Percentiles rank a stretch among this genome's conserved stretches.
Evolutionary conservation across 2,797 vertebrate genomes (phyloP).

Genomic region (Rhabdophis nuchalis): DNA sequence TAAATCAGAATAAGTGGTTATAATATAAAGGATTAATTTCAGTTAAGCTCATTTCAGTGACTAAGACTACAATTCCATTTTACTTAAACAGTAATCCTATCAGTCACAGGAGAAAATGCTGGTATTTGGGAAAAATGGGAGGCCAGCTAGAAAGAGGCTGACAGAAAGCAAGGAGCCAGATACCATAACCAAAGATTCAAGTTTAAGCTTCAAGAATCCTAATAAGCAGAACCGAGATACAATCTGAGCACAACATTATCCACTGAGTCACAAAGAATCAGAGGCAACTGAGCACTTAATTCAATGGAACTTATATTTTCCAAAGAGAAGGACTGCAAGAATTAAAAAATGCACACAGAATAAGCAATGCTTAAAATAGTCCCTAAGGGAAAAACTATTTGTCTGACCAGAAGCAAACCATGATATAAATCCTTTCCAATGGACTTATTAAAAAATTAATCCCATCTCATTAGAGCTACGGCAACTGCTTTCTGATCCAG

Average conservation of each 20-base stretch:
- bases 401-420: slow-evolving; percentile 39
- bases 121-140: background rate
- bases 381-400: slow-evolving; percentile 12
- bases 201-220: background rate
- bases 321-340: background rate
- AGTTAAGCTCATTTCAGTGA: background rate
- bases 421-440: slow-evolving; percentile 43
- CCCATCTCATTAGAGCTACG: slow-evolving; percentile 45
- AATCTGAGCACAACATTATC: background rate
- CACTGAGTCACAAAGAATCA: background rate
- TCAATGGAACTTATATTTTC: background rate
- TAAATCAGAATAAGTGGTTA: background rate
- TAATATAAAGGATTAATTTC: background rate
- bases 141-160: background rate
- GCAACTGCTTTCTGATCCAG: slow-evolving; percentile 31
- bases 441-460: slow-evolving; percentile 34
- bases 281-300: background rate
- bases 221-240: background rate
- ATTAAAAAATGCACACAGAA: background rate
- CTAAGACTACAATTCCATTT: background rate
- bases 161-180: background rate
- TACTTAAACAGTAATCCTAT: background rate
- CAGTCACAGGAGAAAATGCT: background rate
- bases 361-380: background rate
- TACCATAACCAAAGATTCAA: background rate